phyloP scores from a whole-genome alignment of 2,888 invertebrate genomes.

The Drosophila mercatorum region DNA sequence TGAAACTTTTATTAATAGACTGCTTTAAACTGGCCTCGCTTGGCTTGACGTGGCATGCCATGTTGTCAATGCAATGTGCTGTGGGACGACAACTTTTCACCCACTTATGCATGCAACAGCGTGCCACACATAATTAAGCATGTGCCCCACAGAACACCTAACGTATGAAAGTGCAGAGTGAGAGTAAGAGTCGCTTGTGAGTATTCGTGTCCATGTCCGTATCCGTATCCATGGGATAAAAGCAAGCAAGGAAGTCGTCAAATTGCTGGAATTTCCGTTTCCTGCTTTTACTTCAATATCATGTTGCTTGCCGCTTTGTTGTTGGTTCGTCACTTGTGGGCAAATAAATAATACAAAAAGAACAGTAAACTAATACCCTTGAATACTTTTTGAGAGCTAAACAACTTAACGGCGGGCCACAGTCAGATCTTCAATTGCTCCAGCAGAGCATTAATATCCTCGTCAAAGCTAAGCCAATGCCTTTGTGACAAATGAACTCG shows the following conservation, averaged over 20 bases:
- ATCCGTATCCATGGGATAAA: constrained; percentile 11
- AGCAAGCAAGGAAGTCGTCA: constrained; percentile 43
- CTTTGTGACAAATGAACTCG: constrained; percentile 5
- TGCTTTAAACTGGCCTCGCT: constrained; percentile 13
- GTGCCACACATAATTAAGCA: constrained; percentile 28
- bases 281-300: constrained; percentile 42
- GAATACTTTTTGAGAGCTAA: constrained; percentile 1
- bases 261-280: constrained; percentile 61
- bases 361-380: background rate
- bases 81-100: constrained; percentile 25
- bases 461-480: constrained; percentile 12
- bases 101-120: constrained; percentile 37
- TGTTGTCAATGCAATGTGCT: constrained; percentile 23
- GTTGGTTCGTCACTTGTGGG: constrained; percentile 11
- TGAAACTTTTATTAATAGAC: constrained; percentile 17
- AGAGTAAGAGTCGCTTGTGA: background rate
- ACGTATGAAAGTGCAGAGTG: background rate
- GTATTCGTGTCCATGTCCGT: constrained; percentile 13
- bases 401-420: constrained; percentile 3
- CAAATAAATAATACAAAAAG: background rate
- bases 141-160: constrained; percentile 4
- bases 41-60: background rate
- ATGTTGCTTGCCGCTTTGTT: constrained; percentile 20
- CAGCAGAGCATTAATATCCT: constrained; percentile 6
- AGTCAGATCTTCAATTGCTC: constrained; percentile 19